Conservation (phyloP, 2,888 invertebrate genomes). For the Petrophora chlorosata region DNA sequence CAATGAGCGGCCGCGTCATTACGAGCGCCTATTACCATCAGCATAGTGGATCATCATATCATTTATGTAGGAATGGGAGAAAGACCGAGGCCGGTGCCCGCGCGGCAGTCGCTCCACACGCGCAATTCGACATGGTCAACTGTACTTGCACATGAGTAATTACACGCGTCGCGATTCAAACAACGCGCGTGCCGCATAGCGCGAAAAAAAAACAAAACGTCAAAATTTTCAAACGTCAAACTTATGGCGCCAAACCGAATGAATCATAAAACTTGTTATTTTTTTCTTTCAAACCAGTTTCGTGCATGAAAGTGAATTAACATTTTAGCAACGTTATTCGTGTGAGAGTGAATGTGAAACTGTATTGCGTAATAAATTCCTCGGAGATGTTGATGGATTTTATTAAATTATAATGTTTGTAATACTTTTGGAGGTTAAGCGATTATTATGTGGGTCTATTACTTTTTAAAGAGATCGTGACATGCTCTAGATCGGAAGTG, state of each 20-base stretch:
- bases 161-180: conserved; percentile 43
- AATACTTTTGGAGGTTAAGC: conserved; percentile 38
- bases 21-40: conserved; percentile 67
- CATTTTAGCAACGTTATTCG: conserved; percentile 58
- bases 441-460: conserved; percentile 31
- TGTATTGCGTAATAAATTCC: conserved; percentile 69
- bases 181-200: conserved; percentile 33
- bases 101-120: conserved; percentile 75
- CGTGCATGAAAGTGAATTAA: conserved; percentile 77
- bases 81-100: conserved; percentile 74
- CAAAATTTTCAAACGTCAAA: conserved; percentile 33
- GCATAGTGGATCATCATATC: conserved; percentile 63
- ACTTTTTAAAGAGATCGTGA: conserved; percentile 29
- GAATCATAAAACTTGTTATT: conserved; percentile 24
- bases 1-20: conserved; percentile 44
- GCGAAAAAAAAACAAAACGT: conserved; percentile 53
- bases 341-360: conserved; percentile 79
- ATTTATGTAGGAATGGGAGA: conserved; percentile 79
- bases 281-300: conserved; percentile 58
- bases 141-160: conserved; percentile 60
- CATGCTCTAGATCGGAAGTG: conserved; percentile 15
- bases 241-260: conserved; percentile 50
- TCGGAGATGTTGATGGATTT: conserved; percentile 57
- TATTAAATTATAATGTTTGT: conserved; percentile 44
- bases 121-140: conserved; percentile 82